Evolutionary conservation across 1,140 invertebrate species (phyloP), one percentile per base, ranked within the genome.

Genomic region (Trinorchestia longiramus): DNA sequence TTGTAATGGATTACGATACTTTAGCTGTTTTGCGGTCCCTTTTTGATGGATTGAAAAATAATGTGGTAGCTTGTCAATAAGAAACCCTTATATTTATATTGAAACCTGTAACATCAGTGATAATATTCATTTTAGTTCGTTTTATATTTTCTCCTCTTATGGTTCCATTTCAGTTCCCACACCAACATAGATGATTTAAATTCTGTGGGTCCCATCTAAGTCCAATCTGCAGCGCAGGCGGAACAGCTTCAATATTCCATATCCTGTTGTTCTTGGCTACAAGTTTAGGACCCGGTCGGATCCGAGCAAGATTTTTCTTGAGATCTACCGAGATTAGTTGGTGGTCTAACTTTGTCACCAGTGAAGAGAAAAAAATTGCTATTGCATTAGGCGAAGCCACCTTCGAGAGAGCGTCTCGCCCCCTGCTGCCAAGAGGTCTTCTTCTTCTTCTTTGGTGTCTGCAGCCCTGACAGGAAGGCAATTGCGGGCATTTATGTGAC

Each of bases 281-380:
- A 94, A 94, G 92, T 94, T 94, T 94, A 43, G 92, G 43, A 47
- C 92, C 43, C 92, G 92, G 44, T 47, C 92, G 92, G 92, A 94
- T 45, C 92, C 44, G 92, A 45, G 44, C 41, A 94, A 44, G 92
- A 94, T 94, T 94, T 94, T 94, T 94, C 92, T 94, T 94, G 92
- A 94, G 92, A 94, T 94, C 43, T 94, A 94, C 92, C 44, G 92
- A 94, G 92, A 94, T 94, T 94, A 94, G 92, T 94, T 94, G 92
- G 92, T 94, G 92, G 92, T 43, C 92, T 94, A 94, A 94, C 92
- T 94, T 94, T 94, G 92, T 94, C 92, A 94, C 92, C 92, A 45
- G 92, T 94, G 92, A 94, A 94, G 92, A 94, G 92, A 94, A 94
- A 94, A 94, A 94, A 94, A 94, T 94, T 94, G 92, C 92, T 94